Evolutionary conservation across 35 echinoderm and acorn worm species (phyloP), one percentile per base, ranked within the genome.

Genomic region (Heliocidaris tuberculata): DNA sequence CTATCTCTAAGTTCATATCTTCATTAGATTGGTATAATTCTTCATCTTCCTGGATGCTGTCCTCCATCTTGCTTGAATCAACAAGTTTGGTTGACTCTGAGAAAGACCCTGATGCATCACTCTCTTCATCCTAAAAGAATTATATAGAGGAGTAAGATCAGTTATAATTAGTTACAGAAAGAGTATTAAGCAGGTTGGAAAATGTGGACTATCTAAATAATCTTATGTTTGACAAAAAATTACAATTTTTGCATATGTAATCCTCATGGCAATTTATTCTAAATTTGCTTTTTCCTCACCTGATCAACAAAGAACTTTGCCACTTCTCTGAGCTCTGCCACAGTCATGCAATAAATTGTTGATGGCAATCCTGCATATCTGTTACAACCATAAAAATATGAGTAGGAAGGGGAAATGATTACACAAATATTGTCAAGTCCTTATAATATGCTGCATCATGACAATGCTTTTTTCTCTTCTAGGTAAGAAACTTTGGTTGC

Each of bases 301-400:
- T 95, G 50, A 48, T 92, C 17, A 31, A 95, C 32, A 35, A 95
- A 91, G 7, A 92, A 27, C 31, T 31, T 24, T 59, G 94, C 94
- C 13, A 90, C 90, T 49, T 95, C 94, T 91, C 48, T 91, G 87
- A 95, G 59, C 94, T 95, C 94, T 48, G 54, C 56, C 4, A 90
- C 86, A 92, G 86, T 95, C 94, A 95, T 92, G 32, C 94, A 95
- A 61, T 95, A 95, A 32, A 95, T 90, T 9, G 94, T 95, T 17
- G 13, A 16, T 12, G 29, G 94, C 59, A 95, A 65, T 21, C 90
- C n/a, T 31, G 16, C 94, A 47, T 95, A 32, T 48, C 78, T 35
- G 30, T 30, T 70, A 30, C 11, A 71, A 16, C 3, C 6, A 85
- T 16, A 85, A 29, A 49, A 21, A 30, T 30, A 48, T 35, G 19